These are phyloP conservation scores for Myripristis jacobus DNA, from an alignment of 2,797 vertebrate genomes.

Conservation along the genomic window DNA sequence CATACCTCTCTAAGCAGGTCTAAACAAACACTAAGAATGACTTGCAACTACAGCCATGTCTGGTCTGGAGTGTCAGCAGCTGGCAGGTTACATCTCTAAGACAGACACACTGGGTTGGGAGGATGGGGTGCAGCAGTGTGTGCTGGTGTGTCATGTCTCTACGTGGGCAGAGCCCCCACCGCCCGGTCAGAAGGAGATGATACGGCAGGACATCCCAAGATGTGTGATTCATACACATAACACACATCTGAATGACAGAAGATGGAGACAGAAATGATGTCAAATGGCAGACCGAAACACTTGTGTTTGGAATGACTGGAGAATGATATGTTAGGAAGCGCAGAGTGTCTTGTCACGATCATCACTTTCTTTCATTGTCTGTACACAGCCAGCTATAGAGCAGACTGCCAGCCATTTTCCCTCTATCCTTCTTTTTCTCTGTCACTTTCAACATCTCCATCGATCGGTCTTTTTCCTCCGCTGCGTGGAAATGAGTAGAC, in stretches of 20 bases:
- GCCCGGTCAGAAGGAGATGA: slow-evolving; percentile 19
- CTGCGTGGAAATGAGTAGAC: slow-evolving; percentile 28
- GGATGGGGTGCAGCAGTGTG: slow-evolving; percentile 32
- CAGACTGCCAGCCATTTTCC: slow-evolving; percentile 19
- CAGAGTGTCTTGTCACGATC: slow-evolving; percentile 24
- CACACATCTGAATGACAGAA: slow-evolving; percentile 38
- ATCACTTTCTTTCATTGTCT: slow-evolving; percentile 14
- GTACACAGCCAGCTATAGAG: slow-evolving; percentile 13
- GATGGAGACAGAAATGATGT: slow-evolving; percentile 34
- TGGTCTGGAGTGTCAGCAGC: slow-evolving; percentile 23
- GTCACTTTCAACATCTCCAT: slow-evolving; percentile 12
- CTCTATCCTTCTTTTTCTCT: background rate
- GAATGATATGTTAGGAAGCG: slow-evolving; percentile 63
- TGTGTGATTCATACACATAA: slow-evolving; percentile 8
- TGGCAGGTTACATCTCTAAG: slow-evolving; percentile 45
- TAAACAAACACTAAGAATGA: slow-evolving; percentile 37
- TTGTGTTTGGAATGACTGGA: slow-evolving; percentile 64
- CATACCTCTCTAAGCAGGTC: slow-evolving; percentile 19
- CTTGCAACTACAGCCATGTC: background rate
- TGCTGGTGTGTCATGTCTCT: slow-evolving; percentile 56
- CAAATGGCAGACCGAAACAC: slow-evolving; percentile 34
- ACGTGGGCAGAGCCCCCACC: background rate
- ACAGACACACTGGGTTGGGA: slow-evolving; percentile 30
- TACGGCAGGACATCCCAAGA: background rate
- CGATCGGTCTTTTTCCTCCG: slow-evolving; percentile 23